A percentile compares a stretch with the other conserved stretches of the same genome.
These are phyloP conservation scores for Cheilinus undulatus DNA, from an alignment of 2,113 vertebrate genomes.

Conservation along the genomic window DNA sequence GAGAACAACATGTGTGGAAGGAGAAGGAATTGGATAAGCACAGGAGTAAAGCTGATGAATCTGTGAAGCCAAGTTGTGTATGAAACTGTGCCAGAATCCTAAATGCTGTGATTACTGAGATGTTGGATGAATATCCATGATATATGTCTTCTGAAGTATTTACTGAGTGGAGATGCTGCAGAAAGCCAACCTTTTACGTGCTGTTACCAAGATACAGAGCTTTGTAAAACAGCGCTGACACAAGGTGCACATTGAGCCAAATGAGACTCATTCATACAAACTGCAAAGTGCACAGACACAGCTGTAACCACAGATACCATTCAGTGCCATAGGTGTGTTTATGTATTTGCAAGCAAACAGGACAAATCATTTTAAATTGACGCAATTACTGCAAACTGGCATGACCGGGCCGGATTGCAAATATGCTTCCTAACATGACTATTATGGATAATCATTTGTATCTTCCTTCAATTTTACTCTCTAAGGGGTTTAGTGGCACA, in stretches of 20 bases:
- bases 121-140: background rate
- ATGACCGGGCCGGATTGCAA: background rate
- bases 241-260: constrained; percentile 7
- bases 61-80: background rate
- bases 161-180: background rate
- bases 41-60: background rate
- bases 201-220: constrained; percentile 11
- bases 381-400: background rate
- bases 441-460: constrained; percentile 5
- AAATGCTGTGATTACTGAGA: background rate
- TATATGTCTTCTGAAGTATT: background rate
- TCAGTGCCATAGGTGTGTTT: constrained; percentile 5
- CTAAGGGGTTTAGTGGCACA: background rate
- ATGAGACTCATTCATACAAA: background rate
- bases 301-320: constrained; percentile 5
- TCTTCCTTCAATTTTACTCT: constrained; percentile 3
- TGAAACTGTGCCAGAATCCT: background rate
- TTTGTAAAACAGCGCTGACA: background rate
- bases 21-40: background rate
- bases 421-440: constrained; percentile 13
- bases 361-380: constrained; percentile 1
- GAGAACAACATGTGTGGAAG: background rate
- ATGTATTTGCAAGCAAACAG: constrained; percentile 8
- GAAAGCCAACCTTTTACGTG: background rate
- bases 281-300: background rate